Conservation (phyloP, 1,140 invertebrate genomes). For the Panulirus ornatus region DNA sequence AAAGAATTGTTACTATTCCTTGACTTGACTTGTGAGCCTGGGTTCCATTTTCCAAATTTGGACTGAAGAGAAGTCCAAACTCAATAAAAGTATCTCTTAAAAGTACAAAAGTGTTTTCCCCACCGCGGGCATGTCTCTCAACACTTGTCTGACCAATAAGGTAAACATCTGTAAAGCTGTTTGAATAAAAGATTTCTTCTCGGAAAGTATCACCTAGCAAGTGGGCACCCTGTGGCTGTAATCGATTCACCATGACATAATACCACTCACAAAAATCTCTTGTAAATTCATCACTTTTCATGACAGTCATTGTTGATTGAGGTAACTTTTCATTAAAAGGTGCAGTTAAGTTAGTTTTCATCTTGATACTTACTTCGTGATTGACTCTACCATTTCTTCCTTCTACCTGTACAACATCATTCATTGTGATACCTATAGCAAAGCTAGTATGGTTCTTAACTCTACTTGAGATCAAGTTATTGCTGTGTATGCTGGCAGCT, state of each 20-base stretch:
- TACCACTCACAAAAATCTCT: slow-evolving; percentile 65
- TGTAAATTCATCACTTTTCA: slow-evolving; percentile 63
- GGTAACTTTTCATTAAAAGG: too few relatives aligned
- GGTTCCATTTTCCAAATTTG: slow-evolving; percentile 60
- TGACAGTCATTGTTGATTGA: neutral
- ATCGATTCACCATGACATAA: slow-evolving; percentile 64
- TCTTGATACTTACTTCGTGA: too few relatives aligned
- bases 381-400: too few relatives aligned
- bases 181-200: slow-evolving; percentile 53
- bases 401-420: too few relatives aligned
- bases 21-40: slow-evolving; percentile 33
- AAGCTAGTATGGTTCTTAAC: too few relatives aligned
- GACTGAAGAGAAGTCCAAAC: slow-evolving; percentile 55
- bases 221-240: slow-evolving; percentile 61
- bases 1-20: slow-evolving; percentile 49
- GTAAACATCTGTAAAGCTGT: slow-evolving; percentile 55
- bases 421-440: too few relatives aligned
- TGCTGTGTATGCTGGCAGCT: neutral
- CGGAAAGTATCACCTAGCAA: slow-evolving; percentile 45
- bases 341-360: too few relatives aligned
- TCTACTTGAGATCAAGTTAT: too few relatives aligned
- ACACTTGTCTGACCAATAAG: slow-evolving; percentile 38
- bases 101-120: slow-evolving; percentile 2
- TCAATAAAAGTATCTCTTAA: slow-evolving; percentile 41
- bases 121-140: slow-evolving; percentile 37